Conservation (phyloP, 2,888 invertebrate species). For the Synanthedon tipuliformis region DNA sequence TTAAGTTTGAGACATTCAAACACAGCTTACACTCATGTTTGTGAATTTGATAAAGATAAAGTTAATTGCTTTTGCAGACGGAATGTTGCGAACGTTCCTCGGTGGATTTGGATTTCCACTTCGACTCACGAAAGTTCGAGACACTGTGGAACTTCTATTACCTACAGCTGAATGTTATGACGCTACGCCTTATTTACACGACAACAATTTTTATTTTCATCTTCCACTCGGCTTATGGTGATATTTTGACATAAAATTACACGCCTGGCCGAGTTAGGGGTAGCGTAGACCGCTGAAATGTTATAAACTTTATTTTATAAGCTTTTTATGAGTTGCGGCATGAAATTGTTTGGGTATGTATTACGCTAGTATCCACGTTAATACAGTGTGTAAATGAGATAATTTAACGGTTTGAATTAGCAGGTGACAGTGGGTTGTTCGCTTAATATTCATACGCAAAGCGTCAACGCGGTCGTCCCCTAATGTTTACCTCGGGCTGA, state of each 20-base stretch:
- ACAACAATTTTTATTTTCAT: slow-evolving; percentile 22
- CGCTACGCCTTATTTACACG: slow-evolving; percentile 14
- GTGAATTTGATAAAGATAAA: slow-evolving; percentile 24
- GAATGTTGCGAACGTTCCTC: slow-evolving; percentile 16
- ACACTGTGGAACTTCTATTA: neutral
- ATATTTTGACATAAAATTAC: slow-evolving; percentile 28
- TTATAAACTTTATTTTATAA: slow-evolving; percentile 17
- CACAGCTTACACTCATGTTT: slow-evolving; percentile 33
- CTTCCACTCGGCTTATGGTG: slow-evolving; percentile 20
- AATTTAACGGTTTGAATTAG: slow-evolving; percentile 10
- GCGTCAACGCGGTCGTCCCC: neutral
- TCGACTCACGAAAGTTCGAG: neutral
- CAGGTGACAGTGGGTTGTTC: neutral
- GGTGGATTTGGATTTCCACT: neutral
- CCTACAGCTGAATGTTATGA: slow-evolving; percentile 8
- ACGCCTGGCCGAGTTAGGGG: slow-evolving; percentile 18
- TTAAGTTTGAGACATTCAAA: slow-evolving; percentile 48
- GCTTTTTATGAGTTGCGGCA: slow-evolving; percentile 21
- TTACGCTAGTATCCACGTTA: slow-evolving; percentile 8
- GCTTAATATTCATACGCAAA: neutral
- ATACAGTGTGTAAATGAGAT: slow-evolving; percentile 6
- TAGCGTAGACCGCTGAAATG: slow-evolving; percentile 16
- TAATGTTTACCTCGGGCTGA: neutral
- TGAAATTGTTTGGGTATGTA: slow-evolving; percentile 17
- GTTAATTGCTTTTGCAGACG: slow-evolving; percentile 6